Base-by-base conservation (phyloP, 23 tunicate species). In the Trididemnum nubilum region DNA sequence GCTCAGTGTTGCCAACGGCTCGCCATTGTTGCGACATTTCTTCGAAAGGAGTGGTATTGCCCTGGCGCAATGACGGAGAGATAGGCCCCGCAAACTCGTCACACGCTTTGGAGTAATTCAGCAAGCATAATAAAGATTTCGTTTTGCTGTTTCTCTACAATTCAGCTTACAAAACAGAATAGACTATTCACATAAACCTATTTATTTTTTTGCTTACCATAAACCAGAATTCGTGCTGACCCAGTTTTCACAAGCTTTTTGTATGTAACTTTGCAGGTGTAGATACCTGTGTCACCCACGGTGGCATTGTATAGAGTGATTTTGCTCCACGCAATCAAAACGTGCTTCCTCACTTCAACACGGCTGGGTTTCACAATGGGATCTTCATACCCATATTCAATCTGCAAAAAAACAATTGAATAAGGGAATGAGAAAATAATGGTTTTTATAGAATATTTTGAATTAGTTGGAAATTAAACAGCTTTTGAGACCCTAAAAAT, bases 221-320 rank as follows among this genome's bases (percentile, higher is more conserved):
- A 44, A 44, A 44, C 54, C 12, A 44, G 12, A 44, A 44, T 15
- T 44, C 15, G 9, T 44, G 15, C 15, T 44, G 54, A 44, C 15
- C 15, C 12, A 7, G 54, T 7, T 44, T 44, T 44, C 54, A 15
- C 15, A 7, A 7, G 12, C 9, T 44, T 44, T 15, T 15, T 15
- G 54, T 44, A 2, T 9, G 71, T n/a, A 37, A 71, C 86, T 1
- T 70, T 35, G 51, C 86, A 82, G 18, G 34, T 32, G 78, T 82
- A 82, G 27, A 33, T 32, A n/a, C 86, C 86, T 34, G 77, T 28
- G 51, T 82, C 67, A 35, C 33, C 52, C 19, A 82, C 35, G 18
- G 35, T 51, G 35, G 86, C 50, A 0, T 69, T 71, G 5, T 40
- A 1, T 5, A 82, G 18, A 4, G 33, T 51, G 1, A 82, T 34